Evolutionary conservation across 2,888 invertebrate genomes (phyloP), one percentile per base, ranked within the genome.

Genomic region (Melanophora roralis): DNA sequence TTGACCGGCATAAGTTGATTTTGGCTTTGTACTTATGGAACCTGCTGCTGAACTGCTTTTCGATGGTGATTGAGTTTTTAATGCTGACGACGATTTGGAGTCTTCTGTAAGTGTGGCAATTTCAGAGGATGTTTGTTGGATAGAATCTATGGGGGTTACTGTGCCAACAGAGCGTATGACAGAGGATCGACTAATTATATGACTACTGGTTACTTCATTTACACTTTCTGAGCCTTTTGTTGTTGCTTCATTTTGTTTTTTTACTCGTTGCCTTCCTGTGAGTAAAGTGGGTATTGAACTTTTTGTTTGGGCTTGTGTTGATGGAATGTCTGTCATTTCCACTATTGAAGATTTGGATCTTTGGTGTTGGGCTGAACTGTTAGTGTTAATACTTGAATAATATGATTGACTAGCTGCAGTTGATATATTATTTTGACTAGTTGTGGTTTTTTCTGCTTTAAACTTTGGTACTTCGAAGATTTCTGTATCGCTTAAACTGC

Each of bases 401-500:
- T 6, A 76, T 34, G 62, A 64, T 65, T 80, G 80, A 80, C 80
- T 80, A 80, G 76, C 43, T 53, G 32, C 51, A n/a, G 68, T 76
- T 80, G 51, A 55, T 64, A 64, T 64, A 68, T 68, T 72, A 21
- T 32, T 76, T 68, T 80, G 80, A 80, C 80, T 80, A 76, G 76
- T 43, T 40, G 60, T 57, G 38, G 40, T 34, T 67, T 47, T 73
- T 27, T 72, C 68, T 34, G 68, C 51, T 36, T 45, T 72, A 59
- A 76, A 68, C 57, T 80, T 81, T 67, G 75, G 74, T 53, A 65
- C 57, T 23, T 79, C 80, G 12, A 81, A 73, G 21, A 83, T 79
- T 76, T 83, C 80, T 6, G 83, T 82, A 77, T 84, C 84, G 21
- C 83, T 83, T 45, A 82, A 81, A 68, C 84, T 84, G 21, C 84